Evolutionary conservation across 2,888 invertebrate genomes (phyloP).

Genomic region (Ariolimax columbianus): DNA sequence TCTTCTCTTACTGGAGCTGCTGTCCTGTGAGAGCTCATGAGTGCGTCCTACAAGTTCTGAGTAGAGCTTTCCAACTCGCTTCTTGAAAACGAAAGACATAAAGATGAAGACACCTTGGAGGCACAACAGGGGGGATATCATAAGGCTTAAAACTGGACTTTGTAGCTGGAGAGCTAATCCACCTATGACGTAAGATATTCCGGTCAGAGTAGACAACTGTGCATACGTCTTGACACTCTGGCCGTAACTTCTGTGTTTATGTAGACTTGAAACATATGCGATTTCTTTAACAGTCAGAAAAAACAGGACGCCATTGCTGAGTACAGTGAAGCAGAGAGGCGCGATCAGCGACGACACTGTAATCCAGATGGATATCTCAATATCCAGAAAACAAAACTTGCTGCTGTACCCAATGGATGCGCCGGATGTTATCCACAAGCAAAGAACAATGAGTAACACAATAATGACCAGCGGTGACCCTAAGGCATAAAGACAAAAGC

Average conservation of each 20-base stretch:
- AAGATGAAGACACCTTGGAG: constrained; percentile 58
- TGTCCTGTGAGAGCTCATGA: not conserved
- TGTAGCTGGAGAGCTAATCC: constrained; percentile 43
- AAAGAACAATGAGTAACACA: constrained; percentile 38
- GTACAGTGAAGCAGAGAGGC: constrained; percentile 51
- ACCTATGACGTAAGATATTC: constrained; percentile 54
- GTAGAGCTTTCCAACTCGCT: constrained; percentile 53
- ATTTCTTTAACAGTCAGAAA: constrained; percentile 53
- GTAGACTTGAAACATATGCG: constrained; percentile 40
- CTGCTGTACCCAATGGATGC: constrained; percentile 47
- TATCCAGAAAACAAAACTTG: constrained; percentile 45
- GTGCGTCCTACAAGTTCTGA: constrained; percentile 4
- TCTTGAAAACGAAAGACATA: constrained; percentile 56
- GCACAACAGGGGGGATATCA: constrained; percentile 51
- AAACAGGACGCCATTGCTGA: constrained; percentile 54
- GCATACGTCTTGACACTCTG: constrained; percentile 52
- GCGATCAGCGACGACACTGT: not conserved
- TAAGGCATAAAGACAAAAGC: constrained; percentile 54
- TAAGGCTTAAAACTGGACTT: not conserved
- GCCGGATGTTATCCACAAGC: constrained; percentile 51
- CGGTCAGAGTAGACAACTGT: constrained; percentile 58
- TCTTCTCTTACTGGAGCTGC: not conserved
- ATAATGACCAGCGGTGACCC: constrained; percentile 53
- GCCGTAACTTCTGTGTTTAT: not conserved
- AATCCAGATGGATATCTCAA: not conserved